A percentile compares a stretch with the other conserved stretches of the same genome.
Evolutionary conservation across 2,797 vertebrate species (phyloP).

Genomic region (Myoxocephalus aenaeus): DNA sequence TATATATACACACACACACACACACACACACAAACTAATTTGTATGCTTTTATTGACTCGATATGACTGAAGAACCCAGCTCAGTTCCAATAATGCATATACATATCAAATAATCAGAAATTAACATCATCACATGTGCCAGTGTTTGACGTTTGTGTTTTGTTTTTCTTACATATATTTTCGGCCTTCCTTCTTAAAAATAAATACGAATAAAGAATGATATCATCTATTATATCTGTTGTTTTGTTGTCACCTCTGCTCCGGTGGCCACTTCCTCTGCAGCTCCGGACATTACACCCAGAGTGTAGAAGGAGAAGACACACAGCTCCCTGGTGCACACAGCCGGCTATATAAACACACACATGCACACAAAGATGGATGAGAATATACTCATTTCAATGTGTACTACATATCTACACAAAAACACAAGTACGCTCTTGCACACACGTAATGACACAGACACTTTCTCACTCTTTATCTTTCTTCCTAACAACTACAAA

Average conservation of each 20-base stretch:
- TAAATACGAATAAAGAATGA: not conserved
- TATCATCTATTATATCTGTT: not conserved
- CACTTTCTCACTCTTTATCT: constrained; percentile 1
- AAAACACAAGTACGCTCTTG: not conserved
- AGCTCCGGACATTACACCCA: constrained; percentile 98
- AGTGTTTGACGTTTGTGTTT: not conserved
- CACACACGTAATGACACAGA: constrained; percentile 1
- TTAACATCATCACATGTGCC: not conserved
- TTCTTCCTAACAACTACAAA: not conserved
- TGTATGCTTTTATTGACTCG: not conserved
- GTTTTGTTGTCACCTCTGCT: constrained; percentile 88
- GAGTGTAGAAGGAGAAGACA: constrained; percentile 98
- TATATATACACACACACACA: too few relatives aligned
- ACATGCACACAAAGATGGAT: constrained; percentile 80
- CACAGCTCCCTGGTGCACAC: constrained; percentile 98
- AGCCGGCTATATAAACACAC: constrained; percentile 85
- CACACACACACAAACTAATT: not conserved
- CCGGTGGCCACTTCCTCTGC: constrained; percentile 98
- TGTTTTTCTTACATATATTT: not conserved
- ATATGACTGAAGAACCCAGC: not conserved
- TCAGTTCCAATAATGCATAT: not conserved
- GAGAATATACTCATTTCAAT: constrained; percentile 16
- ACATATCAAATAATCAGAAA: constrained; percentile 8
- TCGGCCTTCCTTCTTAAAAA: not conserved
- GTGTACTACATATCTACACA: constrained; percentile 7